Evolutionary conservation across 2,797 vertebrate species (phyloP), one percentile per base, ranked within the genome.

Genomic region (Phrynocephalus forsythii): DNA sequence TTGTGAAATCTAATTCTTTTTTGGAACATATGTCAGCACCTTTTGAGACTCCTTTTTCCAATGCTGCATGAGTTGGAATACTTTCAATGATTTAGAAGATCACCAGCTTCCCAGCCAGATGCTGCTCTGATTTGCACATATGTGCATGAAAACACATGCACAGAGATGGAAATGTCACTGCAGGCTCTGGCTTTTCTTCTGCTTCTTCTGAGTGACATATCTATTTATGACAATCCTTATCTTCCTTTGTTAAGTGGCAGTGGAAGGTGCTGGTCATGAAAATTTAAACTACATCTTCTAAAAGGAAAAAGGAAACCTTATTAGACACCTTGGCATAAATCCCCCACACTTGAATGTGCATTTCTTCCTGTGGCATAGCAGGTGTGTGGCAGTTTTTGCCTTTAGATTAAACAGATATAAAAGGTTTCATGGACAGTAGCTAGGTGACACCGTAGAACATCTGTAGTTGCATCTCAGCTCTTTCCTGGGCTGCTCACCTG

Each of bases 71-170:
- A 33, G 33, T 33, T 33, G 33, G 33, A 33, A 86, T 73, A 28
- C 15, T 93, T 93, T 77, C 69, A 88, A 16, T 16, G 9, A 63
- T 92, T 79, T 77, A 73, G 86, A 87, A 91, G 87, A 89, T 88
- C 86, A 84, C 68, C 0, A 11, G 6, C 38, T 77, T 91, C 84
- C 86, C 89, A 86, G 69, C 72, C 0, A 5, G 28, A 68, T 90
- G 81, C 82, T 38, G 16, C 68, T 69, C 60, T 24, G 48, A 83
- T 73, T 56, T 79, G 76, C 28, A 7, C 0, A 0, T 83, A 3
- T 72, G 2, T 0, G 0, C 76, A 67, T 73, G n/a, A n/a, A 48
- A 67, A 48, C 18, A 28, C 87, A 81, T 89, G 22, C 13, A 0
- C 0, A 0, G 48, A 26, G 30, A 28, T 67, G 68, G 2, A 33